phyloP scores from a whole-genome alignment of 2,113 vertebrate genomes.

The Myotis lucifugus region DNA sequence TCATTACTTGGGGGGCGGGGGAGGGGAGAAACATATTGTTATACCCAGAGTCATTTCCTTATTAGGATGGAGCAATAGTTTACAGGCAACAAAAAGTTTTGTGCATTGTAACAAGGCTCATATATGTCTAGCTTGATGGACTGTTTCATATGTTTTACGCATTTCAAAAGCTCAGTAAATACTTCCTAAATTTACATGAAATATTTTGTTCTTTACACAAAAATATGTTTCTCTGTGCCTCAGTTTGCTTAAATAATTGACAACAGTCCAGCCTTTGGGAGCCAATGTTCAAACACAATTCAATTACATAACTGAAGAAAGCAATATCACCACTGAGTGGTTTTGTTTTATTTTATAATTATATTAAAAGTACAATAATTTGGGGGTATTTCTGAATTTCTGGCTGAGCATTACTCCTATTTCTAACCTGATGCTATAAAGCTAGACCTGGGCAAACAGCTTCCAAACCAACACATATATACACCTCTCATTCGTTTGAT shows the following conservation, averaged over 20 bases:
- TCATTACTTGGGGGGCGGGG: neutral
- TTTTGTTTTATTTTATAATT: constrained; percentile 23
- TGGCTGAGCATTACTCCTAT: neutral
- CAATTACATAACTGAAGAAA: constrained; percentile 53
- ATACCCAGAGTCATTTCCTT: constrained; percentile 29
- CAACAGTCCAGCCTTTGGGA: neutral
- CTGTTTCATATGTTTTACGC: constrained; percentile 44
- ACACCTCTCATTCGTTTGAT: neutral
- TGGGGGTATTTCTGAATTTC: neutral
- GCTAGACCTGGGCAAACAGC: neutral
- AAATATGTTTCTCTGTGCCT: neutral
- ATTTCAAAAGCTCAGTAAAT: constrained; percentile 42
- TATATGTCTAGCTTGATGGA: neutral
- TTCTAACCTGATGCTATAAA: neutral
- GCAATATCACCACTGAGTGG: neutral
- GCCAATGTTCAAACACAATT: constrained; percentile 37
- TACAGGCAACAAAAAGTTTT: neutral
- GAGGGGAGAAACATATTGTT: neutral
- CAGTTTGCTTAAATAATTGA: constrained; percentile 33
- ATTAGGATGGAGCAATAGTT: constrained; percentile 6
- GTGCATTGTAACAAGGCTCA: neutral
- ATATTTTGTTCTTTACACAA: constrained; percentile 52
- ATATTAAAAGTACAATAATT: neutral
- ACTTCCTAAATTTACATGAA: constrained; percentile 23
- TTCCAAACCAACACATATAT: neutral